Evolutionary conservation across 2,797 vertebrate genomes (phyloP), one percentile per base, ranked within the genome.

Genomic region (Aselliscus stoliczkanus): DNA sequence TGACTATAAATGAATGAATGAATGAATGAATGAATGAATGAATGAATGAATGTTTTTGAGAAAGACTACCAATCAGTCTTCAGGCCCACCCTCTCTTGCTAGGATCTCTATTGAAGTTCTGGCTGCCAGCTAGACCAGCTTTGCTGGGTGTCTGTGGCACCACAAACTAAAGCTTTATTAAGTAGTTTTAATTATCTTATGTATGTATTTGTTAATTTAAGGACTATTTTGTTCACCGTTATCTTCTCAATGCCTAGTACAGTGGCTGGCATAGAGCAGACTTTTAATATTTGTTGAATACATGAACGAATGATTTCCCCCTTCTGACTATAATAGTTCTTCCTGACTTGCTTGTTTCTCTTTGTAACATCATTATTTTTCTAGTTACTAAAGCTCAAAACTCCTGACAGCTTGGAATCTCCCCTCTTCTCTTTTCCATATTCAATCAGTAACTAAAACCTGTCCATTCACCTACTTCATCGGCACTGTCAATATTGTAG

Each of bases 281-380:
- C 54, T 47, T 37, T 84, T 72, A 31, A n/a, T 88, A 81, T 50
- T 88, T 91, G 34, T 67, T 86, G 76, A 96, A 64, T 64, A 44
- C 77, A 47, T 73, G 20, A 95, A 65, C 58, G 25, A 72, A 87
- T n/a, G 67, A 37, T 82, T 47, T 77, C 39, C 9, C 18, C 47
- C 42, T 88, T 56, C 39, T 72, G 89, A 69, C 14, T 17, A n/a
- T n/a, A n/a, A n/a, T n/a, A 62, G 29, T 67, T 94, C 80, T 87
- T 31, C 58, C 21, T 77, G 29, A 72, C 39, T 81, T 69, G 34
- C 37, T 82, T 50, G 4, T 75, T 88, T 91, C 54, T 94, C 75
- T 80, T 93, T 52, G 60, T 54, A 73, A 67, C 50, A 88, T 65
- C 31, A 79, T 86, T 34, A 84, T 84, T 93, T 90, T 95, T 52